Conservation (phyloP, 2,113 vertebrate genomes). For the Pollimyrus isidori region DNA sequence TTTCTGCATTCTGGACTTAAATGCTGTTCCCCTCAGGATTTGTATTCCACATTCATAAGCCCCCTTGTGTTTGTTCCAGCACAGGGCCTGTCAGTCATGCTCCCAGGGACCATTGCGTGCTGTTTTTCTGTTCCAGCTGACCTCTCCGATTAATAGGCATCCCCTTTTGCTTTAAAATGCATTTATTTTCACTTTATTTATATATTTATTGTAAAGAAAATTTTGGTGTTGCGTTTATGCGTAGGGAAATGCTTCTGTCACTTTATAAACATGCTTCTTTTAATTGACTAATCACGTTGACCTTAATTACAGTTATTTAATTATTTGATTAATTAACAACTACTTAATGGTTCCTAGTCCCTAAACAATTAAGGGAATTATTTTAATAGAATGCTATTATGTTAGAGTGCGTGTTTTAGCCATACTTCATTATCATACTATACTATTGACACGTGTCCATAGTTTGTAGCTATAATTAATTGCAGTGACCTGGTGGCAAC, state of each 20-base stretch:
- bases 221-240: background rate
- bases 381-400: background rate
- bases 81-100: background rate
- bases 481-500: background rate
- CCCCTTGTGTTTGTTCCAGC: background rate
- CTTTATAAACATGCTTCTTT: background rate
- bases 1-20: background rate
- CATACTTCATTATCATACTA: background rate
- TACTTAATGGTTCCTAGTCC: background rate
- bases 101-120: background rate
- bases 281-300: background rate
- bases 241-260: background rate
- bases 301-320: background rate
- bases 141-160: background rate
- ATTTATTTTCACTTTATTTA: background rate
- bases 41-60: background rate
- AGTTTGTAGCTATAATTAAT: background rate
- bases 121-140: background rate
- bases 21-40: background rate
- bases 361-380: background rate
- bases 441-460: background rate
- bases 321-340: conserved; percentile 3
- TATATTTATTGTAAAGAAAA: background rate
- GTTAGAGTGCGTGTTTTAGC: background rate
- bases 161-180: background rate